phyloP scores from a whole-genome alignment of 64 coral and sea anemone genomes.

The Porites lutea region DNA sequence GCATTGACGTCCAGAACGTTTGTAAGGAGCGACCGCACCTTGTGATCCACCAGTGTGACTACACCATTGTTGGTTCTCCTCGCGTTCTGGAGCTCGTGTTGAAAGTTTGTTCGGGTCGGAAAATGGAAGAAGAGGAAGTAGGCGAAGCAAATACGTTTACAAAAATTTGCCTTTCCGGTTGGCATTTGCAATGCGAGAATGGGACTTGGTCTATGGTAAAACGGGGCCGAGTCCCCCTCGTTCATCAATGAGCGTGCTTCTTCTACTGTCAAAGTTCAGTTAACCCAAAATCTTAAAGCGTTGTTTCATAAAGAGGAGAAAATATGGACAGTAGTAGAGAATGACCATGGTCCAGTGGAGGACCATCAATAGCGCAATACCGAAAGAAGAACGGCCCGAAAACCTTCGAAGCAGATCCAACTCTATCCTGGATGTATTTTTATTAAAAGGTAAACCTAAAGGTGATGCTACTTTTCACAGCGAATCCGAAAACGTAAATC shows the following conservation, averaged over 20 bases:
- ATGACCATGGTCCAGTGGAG: background rate
- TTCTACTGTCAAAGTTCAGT: background rate
- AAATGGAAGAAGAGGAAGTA: slow-evolving; percentile 35
- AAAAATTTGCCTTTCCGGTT: slow-evolving; percentile 35
- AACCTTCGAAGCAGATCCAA: background rate
- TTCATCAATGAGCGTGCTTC: background rate
- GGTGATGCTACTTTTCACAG: too few species aligned
- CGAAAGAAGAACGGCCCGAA: background rate
- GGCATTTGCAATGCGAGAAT: slow-evolving; percentile 6
- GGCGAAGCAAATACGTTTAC: background rate
- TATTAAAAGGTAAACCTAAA: too few species aligned
- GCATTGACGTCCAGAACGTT: too few species aligned
- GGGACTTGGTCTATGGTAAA: slow-evolving; percentile 8
- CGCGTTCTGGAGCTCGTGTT: background rate
- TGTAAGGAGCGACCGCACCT: background rate
- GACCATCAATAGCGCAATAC: background rate
- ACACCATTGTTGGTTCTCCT: slow-evolving; percentile 20
- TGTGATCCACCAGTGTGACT: slow-evolving; percentile 7
- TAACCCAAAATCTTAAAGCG: background rate
- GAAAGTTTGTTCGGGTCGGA: slow-evolving; percentile 3
- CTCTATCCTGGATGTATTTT: too few species aligned
- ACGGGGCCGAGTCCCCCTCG: background rate
- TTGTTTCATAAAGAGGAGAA: slow-evolving; percentile 23
- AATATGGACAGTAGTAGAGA: slow-evolving; percentile 18
- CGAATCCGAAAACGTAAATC: too few species aligned